A percentile compares a stretch with the other conserved stretches of the same genome.
Conservation (phyloP, 2,113 vertebrate species). For the Sebastes schlegelii region DNA sequence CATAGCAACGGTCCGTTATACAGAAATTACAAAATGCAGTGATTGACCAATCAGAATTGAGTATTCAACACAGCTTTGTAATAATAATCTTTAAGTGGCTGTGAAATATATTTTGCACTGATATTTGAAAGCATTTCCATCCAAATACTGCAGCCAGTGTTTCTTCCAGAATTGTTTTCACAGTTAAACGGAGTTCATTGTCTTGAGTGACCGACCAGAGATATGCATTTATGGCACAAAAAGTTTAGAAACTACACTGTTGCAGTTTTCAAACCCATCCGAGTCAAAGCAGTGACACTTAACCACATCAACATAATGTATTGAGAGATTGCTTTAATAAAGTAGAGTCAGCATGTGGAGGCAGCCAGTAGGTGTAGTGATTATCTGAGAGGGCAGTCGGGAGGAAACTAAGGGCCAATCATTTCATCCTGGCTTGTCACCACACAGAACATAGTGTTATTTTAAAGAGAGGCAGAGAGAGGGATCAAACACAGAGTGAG, state of each 20-base stretch:
- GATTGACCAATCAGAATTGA: no score
- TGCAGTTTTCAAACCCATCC: constrained; percentile 8
- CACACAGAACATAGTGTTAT: constrained; percentile 69
- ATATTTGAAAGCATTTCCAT: no score
- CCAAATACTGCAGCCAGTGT: no score
- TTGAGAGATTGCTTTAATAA: constrained; percentile 64
- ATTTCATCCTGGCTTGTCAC: constrained; percentile 80
- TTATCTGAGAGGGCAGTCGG: constrained; percentile 68
- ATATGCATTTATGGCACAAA: neutral
- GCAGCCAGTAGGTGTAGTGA: constrained; percentile 63
- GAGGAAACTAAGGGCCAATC: constrained; percentile 80
- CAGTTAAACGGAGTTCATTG: neutral
- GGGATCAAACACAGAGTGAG: constrained; percentile 42
- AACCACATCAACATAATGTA: constrained; percentile 42
- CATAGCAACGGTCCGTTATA: no score
- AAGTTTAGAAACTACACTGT: constrained; percentile 20
- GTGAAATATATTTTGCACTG: no score
- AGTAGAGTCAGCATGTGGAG: constrained; percentile 59
- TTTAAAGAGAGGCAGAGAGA: constrained; percentile 59
- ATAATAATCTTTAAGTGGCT: no score
- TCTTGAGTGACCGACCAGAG: neutral
- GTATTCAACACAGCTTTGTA: no score
- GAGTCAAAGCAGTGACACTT: constrained; percentile 37
- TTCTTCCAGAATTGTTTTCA: no score
- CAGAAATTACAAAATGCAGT: no score